Conservation (phyloP, 2,113 vertebrate genomes). For the Hippotragus niger region DNA sequence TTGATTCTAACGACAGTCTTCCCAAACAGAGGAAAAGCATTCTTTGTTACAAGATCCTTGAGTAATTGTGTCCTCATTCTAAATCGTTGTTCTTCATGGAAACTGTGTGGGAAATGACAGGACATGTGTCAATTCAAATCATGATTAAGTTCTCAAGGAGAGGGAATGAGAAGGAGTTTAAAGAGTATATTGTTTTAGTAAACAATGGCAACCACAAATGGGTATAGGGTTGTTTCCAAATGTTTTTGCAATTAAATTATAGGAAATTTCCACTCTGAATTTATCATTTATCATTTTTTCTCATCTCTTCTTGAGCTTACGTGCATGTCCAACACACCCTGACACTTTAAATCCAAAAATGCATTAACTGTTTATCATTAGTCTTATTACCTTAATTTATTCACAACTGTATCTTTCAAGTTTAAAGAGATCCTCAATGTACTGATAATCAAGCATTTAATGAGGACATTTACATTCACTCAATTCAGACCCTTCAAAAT, state of each 20-base stretch:
- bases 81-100: not conserved
- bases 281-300: not conserved
- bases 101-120: not conserved
- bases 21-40: not conserved
- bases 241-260: not conserved
- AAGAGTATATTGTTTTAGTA: not conserved
- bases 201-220: not conserved
- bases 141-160: not conserved
- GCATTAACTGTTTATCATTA: not conserved
- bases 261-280: not conserved
- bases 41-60: not conserved
- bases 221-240: not conserved
- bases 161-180: not conserved
- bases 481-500: not conserved
- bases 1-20: not conserved
- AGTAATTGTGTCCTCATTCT: not conserved
- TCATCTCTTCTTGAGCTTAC: not conserved
- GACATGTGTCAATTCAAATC: not conserved
- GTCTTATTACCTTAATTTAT: constrained; percentile 3
- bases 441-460: constrained; percentile 36
- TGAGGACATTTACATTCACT: constrained; percentile 16
- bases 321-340: not conserved
- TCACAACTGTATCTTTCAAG: not conserved
- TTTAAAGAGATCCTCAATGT: not conserved
- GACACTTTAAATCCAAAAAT: not conserved